A percentile compares a stretch with the other conserved stretches of the same genome.
These are phyloP conservation scores for Stegodyphus dumicola DNA, from an alignment of 1,140 invertebrate species.

Conservation along the genomic window DNA sequence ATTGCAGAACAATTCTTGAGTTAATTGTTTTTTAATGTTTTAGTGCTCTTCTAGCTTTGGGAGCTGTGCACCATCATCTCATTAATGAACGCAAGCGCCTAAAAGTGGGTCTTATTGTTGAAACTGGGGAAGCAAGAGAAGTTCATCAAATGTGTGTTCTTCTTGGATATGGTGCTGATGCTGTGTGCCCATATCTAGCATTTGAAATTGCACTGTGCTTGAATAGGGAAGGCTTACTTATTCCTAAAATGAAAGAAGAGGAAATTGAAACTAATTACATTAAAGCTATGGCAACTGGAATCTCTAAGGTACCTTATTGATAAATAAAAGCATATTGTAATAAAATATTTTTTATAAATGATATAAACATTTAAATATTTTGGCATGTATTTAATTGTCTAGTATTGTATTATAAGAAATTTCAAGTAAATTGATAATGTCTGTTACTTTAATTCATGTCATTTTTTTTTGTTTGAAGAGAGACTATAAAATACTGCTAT, in stretches of 20 bases:
- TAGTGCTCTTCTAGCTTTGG: conserved; percentile 87
- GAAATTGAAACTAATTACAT: conserved; percentile 84
- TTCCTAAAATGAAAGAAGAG: conserved; percentile 79
- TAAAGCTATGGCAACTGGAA: conserved; percentile 80
- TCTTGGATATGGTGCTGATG: conserved; percentile 96
- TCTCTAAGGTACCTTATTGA: conserved; percentile 75
- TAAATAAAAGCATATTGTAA: background rate
- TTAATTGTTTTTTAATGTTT: background rate
- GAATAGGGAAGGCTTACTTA: conserved; percentile 81
- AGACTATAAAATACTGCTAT: no score
- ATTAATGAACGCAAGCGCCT: conserved; percentile 95
- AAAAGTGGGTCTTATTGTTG: conserved; percentile 94
- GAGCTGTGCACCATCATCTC: conserved; percentile 94
- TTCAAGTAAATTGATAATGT: no score
- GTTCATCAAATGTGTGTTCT: conserved; percentile 97
- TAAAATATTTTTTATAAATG: background rate
- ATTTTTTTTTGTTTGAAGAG: no score
- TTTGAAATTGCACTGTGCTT: conserved; percentile 89
- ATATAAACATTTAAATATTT: background rate
- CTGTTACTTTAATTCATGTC: no score
- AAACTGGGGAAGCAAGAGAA: conserved; percentile 94
- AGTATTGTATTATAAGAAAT: background rate
- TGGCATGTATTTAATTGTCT: background rate
- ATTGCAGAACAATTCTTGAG: no score
- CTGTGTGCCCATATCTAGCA: conserved; percentile 96